phyloP scores from a whole-genome alignment of 2,797 vertebrate genomes.

The Sarcophilus harrisii region DNA sequence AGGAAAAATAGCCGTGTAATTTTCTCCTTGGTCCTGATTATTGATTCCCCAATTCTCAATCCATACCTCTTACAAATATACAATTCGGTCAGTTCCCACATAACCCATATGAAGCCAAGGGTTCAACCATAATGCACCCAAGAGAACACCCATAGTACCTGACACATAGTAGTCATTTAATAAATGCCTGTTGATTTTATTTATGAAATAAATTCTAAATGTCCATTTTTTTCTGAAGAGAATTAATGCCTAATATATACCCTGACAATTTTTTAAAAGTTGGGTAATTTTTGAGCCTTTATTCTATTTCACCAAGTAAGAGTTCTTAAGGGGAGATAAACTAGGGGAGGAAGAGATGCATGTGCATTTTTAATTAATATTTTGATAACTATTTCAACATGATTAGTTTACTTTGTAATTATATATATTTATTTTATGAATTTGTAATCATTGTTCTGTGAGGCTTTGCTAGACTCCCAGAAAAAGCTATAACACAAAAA shows the following conservation, averaged over 20 bases:
- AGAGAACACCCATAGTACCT: neutral
- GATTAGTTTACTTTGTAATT: neutral
- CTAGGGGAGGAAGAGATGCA: too few species aligned
- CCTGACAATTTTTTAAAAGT: accelerated
- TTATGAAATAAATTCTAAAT: neutral
- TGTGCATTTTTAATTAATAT: neutral
- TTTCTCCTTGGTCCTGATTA: conserved; percentile 29
- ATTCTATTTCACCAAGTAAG: neutral
- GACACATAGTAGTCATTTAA: neutral
- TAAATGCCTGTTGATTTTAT: neutral
- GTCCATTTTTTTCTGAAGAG: conserved; percentile 24
- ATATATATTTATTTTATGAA: neutral
- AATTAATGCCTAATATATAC: conserved; percentile 38
- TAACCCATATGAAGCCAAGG: neutral
- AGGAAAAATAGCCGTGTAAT: neutral
- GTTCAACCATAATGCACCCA: neutral
- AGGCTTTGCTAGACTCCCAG: neutral
- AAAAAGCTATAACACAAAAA: neutral
- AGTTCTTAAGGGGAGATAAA: neutral
- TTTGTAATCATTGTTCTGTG: neutral
- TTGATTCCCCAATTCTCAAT: neutral
- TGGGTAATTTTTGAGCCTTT: neutral
- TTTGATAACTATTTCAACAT: neutral
- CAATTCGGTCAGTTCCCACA: neutral
- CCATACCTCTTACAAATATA: neutral